Conservation (phyloP, 2,888 invertebrate genomes). For the Rhaphigaster nebulosa region DNA sequence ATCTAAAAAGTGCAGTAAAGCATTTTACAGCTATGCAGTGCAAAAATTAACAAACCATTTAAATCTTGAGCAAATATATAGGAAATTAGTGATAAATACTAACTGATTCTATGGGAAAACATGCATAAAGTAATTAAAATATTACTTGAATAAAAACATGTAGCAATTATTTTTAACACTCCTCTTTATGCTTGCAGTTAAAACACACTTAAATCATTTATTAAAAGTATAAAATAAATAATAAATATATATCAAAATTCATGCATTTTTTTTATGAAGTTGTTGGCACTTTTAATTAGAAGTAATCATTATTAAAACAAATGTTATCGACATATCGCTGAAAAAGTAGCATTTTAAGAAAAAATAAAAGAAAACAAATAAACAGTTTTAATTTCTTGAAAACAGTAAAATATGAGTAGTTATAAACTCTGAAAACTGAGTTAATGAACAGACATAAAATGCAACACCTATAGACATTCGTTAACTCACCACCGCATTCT, state of each 20-base stretch:
- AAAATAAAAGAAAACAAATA: neutral
- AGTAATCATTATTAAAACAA: neutral
- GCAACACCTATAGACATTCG: conserved; percentile 33
- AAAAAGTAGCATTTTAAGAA: neutral
- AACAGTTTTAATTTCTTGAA: conserved; percentile 26
- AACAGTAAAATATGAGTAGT: conserved; percentile 15
- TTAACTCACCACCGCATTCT: conserved; percentile 66
- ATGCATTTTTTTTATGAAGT: conserved; percentile 22
- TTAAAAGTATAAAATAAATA: neutral
- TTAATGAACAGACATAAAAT: conserved; percentile 47
- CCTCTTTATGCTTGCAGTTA: conserved; percentile 15
- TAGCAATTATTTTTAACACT: conserved; percentile 28
- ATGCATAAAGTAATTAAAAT: neutral
- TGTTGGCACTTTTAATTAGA: neutral
- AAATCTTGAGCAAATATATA: conserved; percentile 8
- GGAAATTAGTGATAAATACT: neutral
- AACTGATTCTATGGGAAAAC: neutral
- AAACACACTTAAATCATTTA: neutral
- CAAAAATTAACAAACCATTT: neutral
- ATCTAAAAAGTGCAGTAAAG: conserved; percentile 63
- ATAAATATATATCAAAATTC: neutral
- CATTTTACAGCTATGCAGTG: conserved; percentile 57
- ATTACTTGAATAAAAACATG: neutral
- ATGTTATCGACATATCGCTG: conserved; percentile 13
- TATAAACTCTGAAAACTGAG: conserved; percentile 38